Percentiles rank a stretch among this genome's conserved stretches.
Conservation (phyloP, 2,113 vertebrate genomes). For the Hemiscyllium ocellatum region DNA sequence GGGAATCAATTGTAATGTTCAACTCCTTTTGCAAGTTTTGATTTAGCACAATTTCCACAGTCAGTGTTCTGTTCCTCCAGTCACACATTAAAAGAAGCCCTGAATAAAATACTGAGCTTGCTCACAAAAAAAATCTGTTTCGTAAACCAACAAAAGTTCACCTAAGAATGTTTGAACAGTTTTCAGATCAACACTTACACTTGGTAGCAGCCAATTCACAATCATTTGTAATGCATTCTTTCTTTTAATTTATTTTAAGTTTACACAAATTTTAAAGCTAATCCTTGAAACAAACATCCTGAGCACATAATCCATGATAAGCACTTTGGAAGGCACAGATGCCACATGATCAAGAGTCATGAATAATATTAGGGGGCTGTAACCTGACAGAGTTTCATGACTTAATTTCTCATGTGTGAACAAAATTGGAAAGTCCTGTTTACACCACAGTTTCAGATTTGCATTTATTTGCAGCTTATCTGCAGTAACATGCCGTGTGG, state of each 20-base stretch:
- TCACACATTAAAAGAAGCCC: neutral
- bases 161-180: neutral
- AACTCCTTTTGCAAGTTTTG: neutral
- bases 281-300: neutral
- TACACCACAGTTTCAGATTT: neutral
- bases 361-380: neutral
- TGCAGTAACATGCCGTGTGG: neutral
- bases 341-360: neutral
- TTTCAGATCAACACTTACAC: neutral
- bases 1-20: neutral
- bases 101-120: neutral
- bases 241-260: neutral
- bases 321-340: neutral
- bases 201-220: neutral
- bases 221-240: neutral
- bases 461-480: constrained; percentile 24
- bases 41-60: neutral
- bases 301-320: neutral
- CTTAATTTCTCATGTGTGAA: constrained; percentile 2
- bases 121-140: neutral
- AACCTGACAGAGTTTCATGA: neutral
- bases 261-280: neutral
- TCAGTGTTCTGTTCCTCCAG: neutral
- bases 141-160: neutral
- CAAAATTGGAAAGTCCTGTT: neutral